Evolutionary conservation across 2,888 invertebrate species (phyloP), one percentile per base, ranked within the genome.

Genomic region (Amblyteles armatorius): DNA sequence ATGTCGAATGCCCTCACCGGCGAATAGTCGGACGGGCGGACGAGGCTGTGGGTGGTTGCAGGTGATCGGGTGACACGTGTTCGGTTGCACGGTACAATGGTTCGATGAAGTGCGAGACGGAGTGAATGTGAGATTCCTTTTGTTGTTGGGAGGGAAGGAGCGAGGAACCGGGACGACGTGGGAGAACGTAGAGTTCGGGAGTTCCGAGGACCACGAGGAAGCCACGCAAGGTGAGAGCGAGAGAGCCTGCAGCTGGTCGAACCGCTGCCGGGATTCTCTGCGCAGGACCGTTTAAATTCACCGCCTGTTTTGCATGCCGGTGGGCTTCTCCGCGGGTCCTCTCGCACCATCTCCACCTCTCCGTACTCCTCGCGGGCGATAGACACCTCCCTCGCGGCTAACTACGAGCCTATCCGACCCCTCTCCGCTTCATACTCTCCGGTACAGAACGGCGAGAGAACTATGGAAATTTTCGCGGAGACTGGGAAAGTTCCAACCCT

Each of bases 231-330:
- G 77, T 82, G 88, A 91, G 89, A 40, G 40, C 2, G 40, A 92
- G 91, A 91, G 92, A 92, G 92, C 91, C 90, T 26, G 91, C 91
- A 89, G 88, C 87, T 85, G 88, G 29, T 69, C 16, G 22, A 22
- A 48, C 69, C 22, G 29, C 6, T 29, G 63, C 40, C 40, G 19
- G 52, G 55, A 71, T 76, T 44, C 90, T 91, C 89, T 93, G 93
- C 93, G 93, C 93, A 93, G 89, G 93, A 92, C 91, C 91, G 92
- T 90, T 91, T 89, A 91, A 92, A 92, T 91, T 91, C 91, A 90
- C 92, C 91, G 92, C 92, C 93, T 92, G 93, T 90, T 93, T 93
- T 93, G 93, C 92, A 93, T 93, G 92, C 91, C 91, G 88, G 63
- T 76, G 74, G 68, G 73, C 88, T 89, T 89, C 89, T 63, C 57